phyloP scores from a whole-genome alignment of 2,888 invertebrate genomes.

The Dasysyrphus tricinctus region DNA sequence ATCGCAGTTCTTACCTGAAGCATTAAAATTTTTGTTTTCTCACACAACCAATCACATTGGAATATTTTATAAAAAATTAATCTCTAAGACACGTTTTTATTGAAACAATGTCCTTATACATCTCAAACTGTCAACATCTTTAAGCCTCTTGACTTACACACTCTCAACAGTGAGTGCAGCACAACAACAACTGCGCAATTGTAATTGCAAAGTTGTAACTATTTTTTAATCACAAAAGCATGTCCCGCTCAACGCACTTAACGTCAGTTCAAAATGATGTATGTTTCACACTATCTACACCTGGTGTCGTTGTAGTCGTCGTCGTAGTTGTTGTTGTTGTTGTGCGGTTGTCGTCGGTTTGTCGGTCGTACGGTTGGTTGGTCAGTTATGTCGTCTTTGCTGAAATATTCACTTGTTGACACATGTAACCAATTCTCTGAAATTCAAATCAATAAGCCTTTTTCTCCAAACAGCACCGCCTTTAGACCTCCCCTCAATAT shows the following conservation, averaged over 20 bases:
- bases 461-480: conserved; percentile 6
- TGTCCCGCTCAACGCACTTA: conserved; percentile 74
- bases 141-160: conserved; percentile 46
- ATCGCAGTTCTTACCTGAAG: background rate
- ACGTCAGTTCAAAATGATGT: conserved; percentile 65
- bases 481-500: conserved; percentile 9
- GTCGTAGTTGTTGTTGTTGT: conserved; percentile 6
- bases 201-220: conserved; percentile 16
- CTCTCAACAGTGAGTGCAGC: background rate
- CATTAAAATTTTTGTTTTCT: conserved; percentile 5
- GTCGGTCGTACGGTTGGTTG: conserved; percentile 30
- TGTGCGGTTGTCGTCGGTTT: conserved; percentile 5
- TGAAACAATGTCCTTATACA: conserved; percentile 48
- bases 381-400: conserved; percentile 31
- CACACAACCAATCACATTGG: conserved; percentile 15
- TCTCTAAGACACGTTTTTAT: conserved; percentile 55
- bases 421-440: conserved; percentile 65
- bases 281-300: conserved; percentile 70
- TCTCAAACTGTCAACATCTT: conserved; percentile 49
- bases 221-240: conserved; percentile 70
- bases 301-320: conserved; percentile 35
- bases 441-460: conserved; percentile 68
- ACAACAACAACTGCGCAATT: background rate
- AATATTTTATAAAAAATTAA: conserved; percentile 36
- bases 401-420: conserved; percentile 66